phyloP scores from a whole-genome alignment of 2,113 vertebrate genomes.

The Macroglossus sobrinus region DNA sequence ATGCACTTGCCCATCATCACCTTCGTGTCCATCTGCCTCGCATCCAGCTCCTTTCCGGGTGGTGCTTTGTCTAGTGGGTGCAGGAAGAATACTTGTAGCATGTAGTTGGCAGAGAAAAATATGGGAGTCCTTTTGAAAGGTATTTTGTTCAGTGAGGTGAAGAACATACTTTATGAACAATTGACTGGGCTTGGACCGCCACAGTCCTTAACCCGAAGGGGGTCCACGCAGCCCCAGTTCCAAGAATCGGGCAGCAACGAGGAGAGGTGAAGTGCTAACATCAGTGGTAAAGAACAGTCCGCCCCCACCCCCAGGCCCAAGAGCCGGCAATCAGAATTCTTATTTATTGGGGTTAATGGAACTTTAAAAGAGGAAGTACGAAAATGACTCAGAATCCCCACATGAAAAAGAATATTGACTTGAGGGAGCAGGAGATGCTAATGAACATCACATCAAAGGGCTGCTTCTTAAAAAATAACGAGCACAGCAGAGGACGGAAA shows the following conservation, averaged over 20 bases:
- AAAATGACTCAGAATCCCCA: constrained; percentile 69
- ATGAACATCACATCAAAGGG: constrained; percentile 45
- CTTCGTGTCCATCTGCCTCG: neutral
- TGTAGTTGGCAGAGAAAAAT: neutral
- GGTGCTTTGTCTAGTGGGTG: neutral
- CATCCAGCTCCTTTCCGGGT: neutral
- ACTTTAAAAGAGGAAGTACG: constrained; percentile 56
- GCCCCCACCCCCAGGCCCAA: neutral
- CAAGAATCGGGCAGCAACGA: neutral
- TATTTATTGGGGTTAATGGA: constrained; percentile 55
- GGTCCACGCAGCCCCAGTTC: neutral
- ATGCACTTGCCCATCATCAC: neutral
- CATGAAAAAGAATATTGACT: constrained; percentile 66
- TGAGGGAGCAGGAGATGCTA: constrained; percentile 35
- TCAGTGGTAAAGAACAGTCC: neutral
- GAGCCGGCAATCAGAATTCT: constrained; percentile 28
- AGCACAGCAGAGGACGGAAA: constrained; percentile 10
- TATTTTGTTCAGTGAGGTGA: neutral
- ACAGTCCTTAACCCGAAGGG: neutral
- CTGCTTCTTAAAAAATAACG: constrained; percentile 15
- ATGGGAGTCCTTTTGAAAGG: neutral
- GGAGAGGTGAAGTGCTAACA: neutral
- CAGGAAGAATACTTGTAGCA: neutral
- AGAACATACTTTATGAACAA: neutral
- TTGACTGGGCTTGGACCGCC: neutral